These are phyloP conservation scores for Thecophora atra DNA, from an alignment of 2,888 invertebrate genomes.

Conservation along the genomic window DNA sequence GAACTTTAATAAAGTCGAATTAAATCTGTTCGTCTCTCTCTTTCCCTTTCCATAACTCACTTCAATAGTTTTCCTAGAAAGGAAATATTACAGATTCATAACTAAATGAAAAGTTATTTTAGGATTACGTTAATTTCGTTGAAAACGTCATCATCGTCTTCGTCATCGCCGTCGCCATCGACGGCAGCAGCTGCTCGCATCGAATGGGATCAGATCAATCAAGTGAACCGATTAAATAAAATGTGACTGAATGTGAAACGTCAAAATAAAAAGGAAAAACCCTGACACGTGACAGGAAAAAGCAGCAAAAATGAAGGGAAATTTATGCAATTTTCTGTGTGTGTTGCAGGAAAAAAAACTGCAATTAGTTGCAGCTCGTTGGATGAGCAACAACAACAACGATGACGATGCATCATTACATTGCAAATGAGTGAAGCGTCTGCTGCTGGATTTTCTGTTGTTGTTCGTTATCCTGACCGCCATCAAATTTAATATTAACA, in stretches of 20 bases:
- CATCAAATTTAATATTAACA: slow-evolving; percentile 7
- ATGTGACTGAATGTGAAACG: background rate
- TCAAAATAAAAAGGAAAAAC: background rate
- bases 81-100: too few species aligned
- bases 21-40: background rate
- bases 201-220: background rate
- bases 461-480: background rate
- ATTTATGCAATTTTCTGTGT: background rate
- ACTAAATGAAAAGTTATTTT: background rate
- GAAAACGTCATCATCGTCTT: background rate
- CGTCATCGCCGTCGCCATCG: too few species aligned
- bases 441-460: background rate
- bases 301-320: background rate
- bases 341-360: slow-evolving; percentile 17
- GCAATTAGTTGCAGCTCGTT: slow-evolving; percentile 9
- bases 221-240: background rate
- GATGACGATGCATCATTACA: slow-evolving; percentile 2
- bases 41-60: background rate
- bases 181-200: background rate
- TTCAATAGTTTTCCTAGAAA: background rate
- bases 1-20: background rate
- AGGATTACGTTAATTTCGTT: background rate
- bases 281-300: background rate
- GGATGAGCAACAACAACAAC: slow-evolving; percentile 2
- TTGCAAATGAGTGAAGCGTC: slow-evolving; percentile 13